phyloP scores from a whole-genome alignment of 1,140 invertebrate species.

The Drosophila busckii region DNA sequence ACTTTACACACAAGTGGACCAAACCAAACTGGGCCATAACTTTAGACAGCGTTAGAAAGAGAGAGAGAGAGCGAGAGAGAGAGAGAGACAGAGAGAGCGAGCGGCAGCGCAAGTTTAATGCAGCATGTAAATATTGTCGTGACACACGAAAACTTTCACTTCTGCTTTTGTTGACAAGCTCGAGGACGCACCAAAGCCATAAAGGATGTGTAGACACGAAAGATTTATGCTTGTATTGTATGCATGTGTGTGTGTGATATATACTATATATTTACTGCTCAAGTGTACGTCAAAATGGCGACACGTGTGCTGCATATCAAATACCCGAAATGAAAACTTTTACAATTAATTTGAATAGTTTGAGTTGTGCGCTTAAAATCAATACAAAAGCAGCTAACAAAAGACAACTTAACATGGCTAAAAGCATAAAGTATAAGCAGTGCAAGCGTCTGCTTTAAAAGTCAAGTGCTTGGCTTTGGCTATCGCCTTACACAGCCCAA shows the following conservation, averaged over 20 bases:
- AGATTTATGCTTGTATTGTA: conserved; percentile 36
- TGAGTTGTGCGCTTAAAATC: conserved; percentile 14
- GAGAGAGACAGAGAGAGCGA: too few relatives aligned
- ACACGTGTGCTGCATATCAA: conserved; percentile 42
- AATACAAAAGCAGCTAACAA: conserved; percentile 2
- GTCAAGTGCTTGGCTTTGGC: conserved; percentile 26
- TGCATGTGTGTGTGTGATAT: not conserved
- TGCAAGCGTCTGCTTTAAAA: conserved; percentile 27
- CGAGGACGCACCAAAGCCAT: conserved; percentile 22
- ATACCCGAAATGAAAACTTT: conserved; percentile 47
- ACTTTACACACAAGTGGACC: conserved; percentile 27
- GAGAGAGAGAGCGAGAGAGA: too few relatives aligned
- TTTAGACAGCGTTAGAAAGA: too few relatives aligned
- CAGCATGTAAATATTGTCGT: conserved; percentile 74
- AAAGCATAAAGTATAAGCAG: conserved; percentile 8
- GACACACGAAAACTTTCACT: conserved; percentile 70
- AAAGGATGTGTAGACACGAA: conserved; percentile 25
- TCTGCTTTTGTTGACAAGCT: conserved; percentile 55
- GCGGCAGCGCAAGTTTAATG: conserved; percentile 75
- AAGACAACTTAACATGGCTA: conserved; percentile 2
- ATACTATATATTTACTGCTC: too few relatives aligned
- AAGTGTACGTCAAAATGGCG: conserved; percentile 15
- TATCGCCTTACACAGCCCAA: conserved; percentile 32
- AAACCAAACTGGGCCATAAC: conserved; percentile 19
- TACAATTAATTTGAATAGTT: conserved; percentile 67